phyloP scores from a whole-genome alignment of 2,113 vertebrate genomes.

The Sphyrna mokarran region DNA sequence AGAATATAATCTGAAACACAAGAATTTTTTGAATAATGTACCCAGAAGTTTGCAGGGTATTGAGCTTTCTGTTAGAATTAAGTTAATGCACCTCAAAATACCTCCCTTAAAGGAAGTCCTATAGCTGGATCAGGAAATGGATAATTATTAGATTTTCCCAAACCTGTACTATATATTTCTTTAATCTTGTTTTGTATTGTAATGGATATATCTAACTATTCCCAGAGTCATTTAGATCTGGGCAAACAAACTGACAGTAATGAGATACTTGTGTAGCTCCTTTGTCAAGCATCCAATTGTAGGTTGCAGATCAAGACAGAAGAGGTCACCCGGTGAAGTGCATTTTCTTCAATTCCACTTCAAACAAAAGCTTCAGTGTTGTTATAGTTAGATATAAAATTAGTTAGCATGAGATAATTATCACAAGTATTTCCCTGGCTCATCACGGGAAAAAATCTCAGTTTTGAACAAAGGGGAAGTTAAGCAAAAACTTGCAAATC shows the following conservation, averaged over 20 bases:
- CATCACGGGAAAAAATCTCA: no score
- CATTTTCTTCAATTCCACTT: not conserved
- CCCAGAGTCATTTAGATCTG: not conserved
- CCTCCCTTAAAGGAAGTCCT: not conserved
- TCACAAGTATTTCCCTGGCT: not conserved
- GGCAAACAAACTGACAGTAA: constrained; percentile 3
- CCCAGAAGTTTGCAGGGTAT: not conserved
- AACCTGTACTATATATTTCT: not conserved
- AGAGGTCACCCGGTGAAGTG: not conserved
- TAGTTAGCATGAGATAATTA: not conserved
- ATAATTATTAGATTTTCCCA: not conserved
- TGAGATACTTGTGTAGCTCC: not conserved
- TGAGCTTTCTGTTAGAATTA: not conserved
- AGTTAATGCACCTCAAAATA: not conserved
- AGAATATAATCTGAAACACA: not conserved
- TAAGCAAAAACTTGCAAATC: not conserved
- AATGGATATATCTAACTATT: not conserved
- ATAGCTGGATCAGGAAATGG: not conserved
- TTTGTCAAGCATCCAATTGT: not conserved
- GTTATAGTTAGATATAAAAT: not conserved
- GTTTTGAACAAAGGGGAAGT: not conserved
- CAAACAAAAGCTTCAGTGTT: not conserved
- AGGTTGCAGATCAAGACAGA: not conserved
- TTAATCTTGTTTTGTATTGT: not conserved
- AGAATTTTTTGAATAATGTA: not conserved